A percentile compares a stretch with the other conserved stretches of the same genome.
Evolutionary conservation across 2,888 invertebrate genomes (phyloP).

Genomic region (Sycophila texana): DNA sequence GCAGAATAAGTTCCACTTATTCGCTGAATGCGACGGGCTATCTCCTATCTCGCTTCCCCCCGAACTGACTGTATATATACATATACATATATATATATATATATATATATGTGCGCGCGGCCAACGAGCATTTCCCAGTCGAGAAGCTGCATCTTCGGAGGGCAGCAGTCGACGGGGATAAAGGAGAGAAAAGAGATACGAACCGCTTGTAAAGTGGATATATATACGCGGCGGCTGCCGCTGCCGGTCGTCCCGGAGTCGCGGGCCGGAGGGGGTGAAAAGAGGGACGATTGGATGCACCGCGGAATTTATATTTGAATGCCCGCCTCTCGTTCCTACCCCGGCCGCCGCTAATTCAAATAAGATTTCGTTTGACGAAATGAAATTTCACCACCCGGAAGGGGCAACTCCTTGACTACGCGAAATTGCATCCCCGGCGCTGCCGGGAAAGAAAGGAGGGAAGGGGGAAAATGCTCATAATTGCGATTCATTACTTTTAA

Average conservation of each 20-base stretch:
- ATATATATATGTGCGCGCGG: no score
- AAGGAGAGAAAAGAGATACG: constrained; percentile 18
- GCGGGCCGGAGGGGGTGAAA: neutral
- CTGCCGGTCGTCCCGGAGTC: neutral
- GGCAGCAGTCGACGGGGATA: neutral
- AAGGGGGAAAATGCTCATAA: neutral
- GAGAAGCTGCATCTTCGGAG: constrained; percentile 47
- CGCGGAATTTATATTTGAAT: constrained; percentile 52
- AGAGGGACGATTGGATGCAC: constrained; percentile 53
- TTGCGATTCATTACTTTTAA: neutral
- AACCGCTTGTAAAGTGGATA: constrained; percentile 48
- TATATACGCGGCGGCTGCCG: constrained; percentile 18
- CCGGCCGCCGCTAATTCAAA: constrained; percentile 36
- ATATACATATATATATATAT: constrained; percentile 25
- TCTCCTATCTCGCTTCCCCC: constrained; percentile 49
- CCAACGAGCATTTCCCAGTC: constrained; percentile 33
- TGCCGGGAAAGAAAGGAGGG: neutral
- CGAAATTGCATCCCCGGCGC: constrained; percentile 32
- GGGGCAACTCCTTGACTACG: constrained; percentile 1
- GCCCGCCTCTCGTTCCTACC: neutral
- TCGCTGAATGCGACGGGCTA: constrained; percentile 61
- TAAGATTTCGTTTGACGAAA: constrained; percentile 47
- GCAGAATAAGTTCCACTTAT: constrained; percentile 64
- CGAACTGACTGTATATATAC: no score
- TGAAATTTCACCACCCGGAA: constrained; percentile 42